These are phyloP conservation scores for Ophion ventricosus DNA, from an alignment of 2,888 invertebrate species.

Conservation along the genomic window DNA sequence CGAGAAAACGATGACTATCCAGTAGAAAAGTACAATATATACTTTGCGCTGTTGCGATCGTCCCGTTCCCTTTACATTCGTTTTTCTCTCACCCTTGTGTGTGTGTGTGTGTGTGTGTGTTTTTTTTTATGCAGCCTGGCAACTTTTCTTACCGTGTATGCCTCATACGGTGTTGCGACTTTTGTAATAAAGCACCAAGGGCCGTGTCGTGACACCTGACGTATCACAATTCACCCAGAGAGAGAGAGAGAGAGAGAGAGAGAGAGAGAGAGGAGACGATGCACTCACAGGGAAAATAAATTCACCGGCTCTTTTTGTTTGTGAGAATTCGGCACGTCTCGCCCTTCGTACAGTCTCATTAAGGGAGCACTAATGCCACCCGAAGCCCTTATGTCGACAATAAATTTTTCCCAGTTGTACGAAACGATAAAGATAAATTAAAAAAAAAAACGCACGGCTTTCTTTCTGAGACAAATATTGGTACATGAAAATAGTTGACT, in stretches of 20 bases:
- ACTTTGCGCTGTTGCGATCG: conserved; percentile 37
- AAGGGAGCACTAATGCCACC: neutral
- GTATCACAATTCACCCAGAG: conserved; percentile 59
- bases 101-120: too few species aligned
- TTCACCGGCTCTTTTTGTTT: conserved; percentile 38
- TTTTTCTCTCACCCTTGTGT: conserved; percentile 41
- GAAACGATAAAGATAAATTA: too few species aligned
- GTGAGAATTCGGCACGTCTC: conserved; percentile 80
- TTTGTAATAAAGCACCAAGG: conserved; percentile 18
- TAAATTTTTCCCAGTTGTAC: too few species aligned
- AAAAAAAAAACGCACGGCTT: too few species aligned
- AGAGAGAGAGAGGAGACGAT: neutral
- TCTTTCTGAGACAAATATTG: too few species aligned
- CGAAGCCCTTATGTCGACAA: too few species aligned
- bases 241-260: neutral
- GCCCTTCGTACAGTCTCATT: conserved; percentile 77
- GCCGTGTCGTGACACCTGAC: conserved; percentile 79
- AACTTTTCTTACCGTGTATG: neutral
- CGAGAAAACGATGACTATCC: conserved; percentile 80
- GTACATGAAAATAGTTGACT: too few species aligned
- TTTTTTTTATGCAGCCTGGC: neutral
- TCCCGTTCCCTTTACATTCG: neutral
- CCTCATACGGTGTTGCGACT: conserved; percentile 1
- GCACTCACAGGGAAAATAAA: conserved; percentile 8
- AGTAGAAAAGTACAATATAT: conserved; percentile 68